Conservation (phyloP, 1,140 invertebrate species). For the Drosophila tani region DNA sequence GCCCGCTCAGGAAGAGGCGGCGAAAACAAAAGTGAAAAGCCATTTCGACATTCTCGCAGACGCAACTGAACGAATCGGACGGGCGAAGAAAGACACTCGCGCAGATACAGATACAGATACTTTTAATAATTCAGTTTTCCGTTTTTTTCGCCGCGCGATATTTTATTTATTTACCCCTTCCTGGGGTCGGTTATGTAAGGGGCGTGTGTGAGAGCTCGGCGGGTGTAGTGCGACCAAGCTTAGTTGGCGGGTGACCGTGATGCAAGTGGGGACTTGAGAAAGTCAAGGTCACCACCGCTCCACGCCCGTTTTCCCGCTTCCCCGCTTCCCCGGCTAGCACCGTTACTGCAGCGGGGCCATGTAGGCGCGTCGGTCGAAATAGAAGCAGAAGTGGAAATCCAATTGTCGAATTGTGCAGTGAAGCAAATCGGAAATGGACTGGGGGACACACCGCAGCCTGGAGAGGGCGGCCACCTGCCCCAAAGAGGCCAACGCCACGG, state of each 20-base stretch:
- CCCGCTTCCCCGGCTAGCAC: background rate
- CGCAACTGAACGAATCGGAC: slow-evolving; percentile 66
- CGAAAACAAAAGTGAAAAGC: slow-evolving; percentile 66
- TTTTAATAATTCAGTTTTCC: slow-evolving; percentile 77
- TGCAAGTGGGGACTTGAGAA: slow-evolving; percentile 61
- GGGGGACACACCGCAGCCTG: slow-evolving; percentile 37
- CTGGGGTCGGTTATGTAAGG: slow-evolving; percentile 65
- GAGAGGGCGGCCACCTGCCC: slow-evolving; percentile 51
- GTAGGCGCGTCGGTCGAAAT: slow-evolving; percentile 50
- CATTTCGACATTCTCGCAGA: slow-evolving; percentile 73
- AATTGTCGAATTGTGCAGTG: slow-evolving; percentile 43
- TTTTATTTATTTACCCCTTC: slow-evolving; percentile 73
- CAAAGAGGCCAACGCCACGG: slow-evolving; percentile 59
- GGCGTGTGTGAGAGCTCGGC: slow-evolving; percentile 22
- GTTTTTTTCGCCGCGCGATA: slow-evolving; percentile 69
- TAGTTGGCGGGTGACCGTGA: slow-evolving; percentile 31
- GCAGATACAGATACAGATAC: slow-evolving; percentile 55
- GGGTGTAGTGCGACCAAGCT: slow-evolving; percentile 29
- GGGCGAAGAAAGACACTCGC: slow-evolving; percentile 37
- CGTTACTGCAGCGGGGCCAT: slow-evolving; percentile 61
- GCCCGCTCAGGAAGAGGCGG: slow-evolving; percentile 57
- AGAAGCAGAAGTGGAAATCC: slow-evolving; percentile 31
- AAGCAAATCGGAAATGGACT: slow-evolving; percentile 38
- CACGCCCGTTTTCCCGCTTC: background rate
- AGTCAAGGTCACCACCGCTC: slow-evolving; percentile 66